These are phyloP conservation scores for Ennomos quercinarius DNA, from an alignment of 2,888 invertebrate genomes.

Conservation along the genomic window DNA sequence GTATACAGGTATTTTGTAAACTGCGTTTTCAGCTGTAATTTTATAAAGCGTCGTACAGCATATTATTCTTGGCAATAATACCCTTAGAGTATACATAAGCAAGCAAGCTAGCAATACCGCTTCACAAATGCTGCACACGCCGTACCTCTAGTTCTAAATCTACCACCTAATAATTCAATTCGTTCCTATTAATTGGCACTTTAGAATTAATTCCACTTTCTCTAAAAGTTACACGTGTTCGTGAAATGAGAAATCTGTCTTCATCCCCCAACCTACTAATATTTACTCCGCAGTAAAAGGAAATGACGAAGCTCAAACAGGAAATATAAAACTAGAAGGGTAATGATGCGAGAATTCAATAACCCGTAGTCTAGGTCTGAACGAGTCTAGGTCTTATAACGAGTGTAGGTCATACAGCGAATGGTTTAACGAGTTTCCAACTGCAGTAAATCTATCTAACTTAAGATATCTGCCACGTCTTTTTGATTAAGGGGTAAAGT, in stretches of 20 bases:
- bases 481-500: slow-evolving; percentile 22
- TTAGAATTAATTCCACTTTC: too few species aligned
- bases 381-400: not conserved
- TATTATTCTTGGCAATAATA: too few species aligned
- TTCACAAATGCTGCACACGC: too few species aligned
- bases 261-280: slow-evolving; percentile 6
- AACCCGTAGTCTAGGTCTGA: slow-evolving; percentile 11
- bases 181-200: too few species aligned
- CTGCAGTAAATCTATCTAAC: slow-evolving; percentile 28
- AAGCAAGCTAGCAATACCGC: too few species aligned
- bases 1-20: too few species aligned
- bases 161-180: too few species aligned
- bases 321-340: slow-evolving; percentile 18
- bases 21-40: too few species aligned
- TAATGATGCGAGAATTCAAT: slow-evolving; percentile 31
- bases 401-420: slow-evolving; percentile 16
- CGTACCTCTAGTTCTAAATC: too few species aligned
- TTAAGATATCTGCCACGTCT: slow-evolving; percentile 21
- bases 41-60: too few species aligned
- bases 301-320: slow-evolving; percentile 7
- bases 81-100: too few species aligned
- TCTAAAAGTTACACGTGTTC: too few species aligned
- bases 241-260: not conserved
- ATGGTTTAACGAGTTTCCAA: slow-evolving; percentile 24
- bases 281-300: slow-evolving; percentile 17